These are phyloP conservation scores for Rhincodon typus DNA, from an alignment of 2,797 vertebrate species.

Conservation along the genomic window DNA sequence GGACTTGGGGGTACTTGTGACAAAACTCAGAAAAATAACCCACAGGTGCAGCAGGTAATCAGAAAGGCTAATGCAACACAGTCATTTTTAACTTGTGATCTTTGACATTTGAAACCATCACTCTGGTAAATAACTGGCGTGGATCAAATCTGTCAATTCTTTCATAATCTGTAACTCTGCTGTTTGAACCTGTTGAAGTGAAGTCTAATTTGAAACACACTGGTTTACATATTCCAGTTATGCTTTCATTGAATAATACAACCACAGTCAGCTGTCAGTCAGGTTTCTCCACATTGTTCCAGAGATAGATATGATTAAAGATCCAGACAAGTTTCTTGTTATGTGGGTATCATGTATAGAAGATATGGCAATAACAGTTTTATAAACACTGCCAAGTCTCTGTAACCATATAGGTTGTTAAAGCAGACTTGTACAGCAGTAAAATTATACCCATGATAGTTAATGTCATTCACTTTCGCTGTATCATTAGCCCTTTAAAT, in stretches of 20 bases:
- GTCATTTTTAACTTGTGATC: neutral
- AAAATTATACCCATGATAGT: neutral
- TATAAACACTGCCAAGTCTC: neutral
- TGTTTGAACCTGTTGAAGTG: neutral
- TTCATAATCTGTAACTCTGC: neutral
- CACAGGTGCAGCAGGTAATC: too few relatives aligned
- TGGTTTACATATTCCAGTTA: neutral
- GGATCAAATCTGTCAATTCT: neutral
- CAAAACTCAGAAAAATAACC: too few relatives aligned
- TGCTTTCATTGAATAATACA: neutral
- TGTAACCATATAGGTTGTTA: neutral
- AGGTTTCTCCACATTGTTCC: neutral
- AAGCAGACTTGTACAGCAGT: neutral
- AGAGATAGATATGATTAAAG: neutral
- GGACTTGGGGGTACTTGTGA: too few relatives aligned
- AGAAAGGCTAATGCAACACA: neutral
- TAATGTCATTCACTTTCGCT: conserved; percentile 8
- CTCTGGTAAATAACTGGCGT: neutral
- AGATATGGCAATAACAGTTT: neutral
- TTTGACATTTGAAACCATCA: neutral
- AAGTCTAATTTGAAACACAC: neutral
- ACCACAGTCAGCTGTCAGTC: neutral
- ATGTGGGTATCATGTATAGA: neutral
- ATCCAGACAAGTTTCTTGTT: neutral
- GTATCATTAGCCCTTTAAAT: neutral